Percentiles rank a stretch among this genome's conserved stretches.
Conservation (phyloP, 2,888 invertebrate species). For the Ellobium chinense region DNA sequence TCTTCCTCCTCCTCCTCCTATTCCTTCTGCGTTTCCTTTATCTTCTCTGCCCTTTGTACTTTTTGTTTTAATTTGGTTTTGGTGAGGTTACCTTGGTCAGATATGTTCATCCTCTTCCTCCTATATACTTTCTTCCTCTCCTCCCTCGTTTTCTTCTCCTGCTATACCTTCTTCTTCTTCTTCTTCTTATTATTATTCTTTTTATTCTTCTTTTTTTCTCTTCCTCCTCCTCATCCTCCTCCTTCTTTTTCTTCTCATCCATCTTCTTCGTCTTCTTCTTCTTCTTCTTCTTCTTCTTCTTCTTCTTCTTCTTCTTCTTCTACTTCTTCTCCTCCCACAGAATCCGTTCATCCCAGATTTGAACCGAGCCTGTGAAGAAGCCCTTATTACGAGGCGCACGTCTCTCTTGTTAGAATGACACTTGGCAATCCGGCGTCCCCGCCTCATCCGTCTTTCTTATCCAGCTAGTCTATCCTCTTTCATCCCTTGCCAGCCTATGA, state of each 20-base stretch:
- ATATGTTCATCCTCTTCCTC: neutral
- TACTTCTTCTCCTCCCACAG: no score
- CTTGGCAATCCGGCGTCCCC: no score
- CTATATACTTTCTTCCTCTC: neutral
- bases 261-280: neutral
- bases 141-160: neutral
- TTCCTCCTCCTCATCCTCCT: neutral
- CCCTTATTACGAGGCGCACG: no score
- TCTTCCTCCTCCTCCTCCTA: conserved; percentile 7
- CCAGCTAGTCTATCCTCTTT: no score
- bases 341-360: no score
- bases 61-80: no score
- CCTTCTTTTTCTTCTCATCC: neutral
- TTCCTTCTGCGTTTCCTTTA: conserved; percentile 4
- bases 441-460: no score
- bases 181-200: neutral
- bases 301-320: conserved; percentile 2
- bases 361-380: no score
- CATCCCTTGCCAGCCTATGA: no score
- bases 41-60: neutral
- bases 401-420: no score
- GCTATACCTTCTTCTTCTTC: neutral
- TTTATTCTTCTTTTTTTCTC: no score
- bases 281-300: neutral
- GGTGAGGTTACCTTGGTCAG: neutral